A percentile compares a stretch with the other conserved stretches of the same genome.
Conservation (phyloP, 2,113 vertebrate genomes). For the Panthera leo region DNA sequence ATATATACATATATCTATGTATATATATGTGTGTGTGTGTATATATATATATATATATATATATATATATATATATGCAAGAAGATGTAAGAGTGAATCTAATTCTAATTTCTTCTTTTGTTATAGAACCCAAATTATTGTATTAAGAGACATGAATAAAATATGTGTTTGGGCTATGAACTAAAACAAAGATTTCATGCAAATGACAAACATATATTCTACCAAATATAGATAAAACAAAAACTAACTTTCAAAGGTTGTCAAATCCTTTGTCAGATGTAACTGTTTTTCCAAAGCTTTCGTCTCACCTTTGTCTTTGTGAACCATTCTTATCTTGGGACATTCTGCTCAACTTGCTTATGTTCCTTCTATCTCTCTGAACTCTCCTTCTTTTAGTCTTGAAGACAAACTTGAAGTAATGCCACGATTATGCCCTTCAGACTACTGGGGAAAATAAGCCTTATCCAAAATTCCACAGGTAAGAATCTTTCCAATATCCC, state of each 20-base stretch:
- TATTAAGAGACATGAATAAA: not conserved
- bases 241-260: not conserved
- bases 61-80: not conserved
- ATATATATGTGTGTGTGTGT: not conserved
- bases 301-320: not conserved
- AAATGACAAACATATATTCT: not conserved
- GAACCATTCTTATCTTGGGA: not conserved
- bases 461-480: not conserved
- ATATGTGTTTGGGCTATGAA: not conserved
- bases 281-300: not conserved
- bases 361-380: not conserved
- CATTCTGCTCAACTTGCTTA: not conserved
- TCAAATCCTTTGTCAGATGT: not conserved
- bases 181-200: constrained; percentile 4
- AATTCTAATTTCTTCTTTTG: not conserved
- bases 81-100: not conserved
- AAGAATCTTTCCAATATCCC: not conserved
- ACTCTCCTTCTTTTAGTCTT: not conserved
- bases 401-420: not conserved
- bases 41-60: too few relatives aligned
- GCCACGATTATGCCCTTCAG: not conserved
- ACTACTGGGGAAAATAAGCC: not conserved
- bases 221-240: not conserved
- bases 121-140: not conserved
- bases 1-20: too few relatives aligned